Percentiles rank a stretch among this genome's conserved stretches.
Evolutionary conservation across 1,140 invertebrate species (phyloP).

Genomic region (Halyomorpha halys): DNA sequence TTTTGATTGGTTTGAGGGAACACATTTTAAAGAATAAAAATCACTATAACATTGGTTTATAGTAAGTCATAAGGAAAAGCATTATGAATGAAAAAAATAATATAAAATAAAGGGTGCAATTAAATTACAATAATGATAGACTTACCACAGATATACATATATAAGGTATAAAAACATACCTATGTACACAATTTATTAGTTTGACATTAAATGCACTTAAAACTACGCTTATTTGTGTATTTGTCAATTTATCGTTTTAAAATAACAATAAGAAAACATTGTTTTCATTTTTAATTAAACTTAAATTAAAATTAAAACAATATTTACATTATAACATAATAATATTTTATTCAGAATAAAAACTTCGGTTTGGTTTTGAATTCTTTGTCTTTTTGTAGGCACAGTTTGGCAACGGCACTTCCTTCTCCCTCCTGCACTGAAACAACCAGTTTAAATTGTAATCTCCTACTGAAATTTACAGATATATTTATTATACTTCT

Average conservation of each 20-base stretch:
- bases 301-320: constrained; percentile 4
- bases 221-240: neutral
- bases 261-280: neutral
- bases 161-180: constrained; percentile 15
- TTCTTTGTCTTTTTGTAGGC: constrained; percentile 26
- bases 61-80: constrained; percentile 12
- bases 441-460: constrained; percentile 16
- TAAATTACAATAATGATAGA: no score
- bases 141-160: neutral
- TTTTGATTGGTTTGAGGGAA: constrained; percentile 16
- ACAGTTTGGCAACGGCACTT: constrained; percentile 22
- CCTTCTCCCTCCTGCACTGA: constrained; percentile 24
- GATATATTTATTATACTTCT: neutral
- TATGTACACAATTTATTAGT: constrained; percentile 15
- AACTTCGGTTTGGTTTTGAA: constrained; percentile 9
- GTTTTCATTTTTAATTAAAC: constrained; percentile 6
- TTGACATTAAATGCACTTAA: neutral
- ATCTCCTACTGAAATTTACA: neutral
- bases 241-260: neutral
- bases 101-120: neutral
- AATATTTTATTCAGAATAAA: constrained; percentile 8
- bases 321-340: neutral
- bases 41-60: constrained; percentile 10
- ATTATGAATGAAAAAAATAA: neutral
- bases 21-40: constrained; percentile 13